These are phyloP conservation scores for Crocallis elinguaria DNA, from an alignment of 2,888 invertebrate genomes.

Conservation along the genomic window DNA sequence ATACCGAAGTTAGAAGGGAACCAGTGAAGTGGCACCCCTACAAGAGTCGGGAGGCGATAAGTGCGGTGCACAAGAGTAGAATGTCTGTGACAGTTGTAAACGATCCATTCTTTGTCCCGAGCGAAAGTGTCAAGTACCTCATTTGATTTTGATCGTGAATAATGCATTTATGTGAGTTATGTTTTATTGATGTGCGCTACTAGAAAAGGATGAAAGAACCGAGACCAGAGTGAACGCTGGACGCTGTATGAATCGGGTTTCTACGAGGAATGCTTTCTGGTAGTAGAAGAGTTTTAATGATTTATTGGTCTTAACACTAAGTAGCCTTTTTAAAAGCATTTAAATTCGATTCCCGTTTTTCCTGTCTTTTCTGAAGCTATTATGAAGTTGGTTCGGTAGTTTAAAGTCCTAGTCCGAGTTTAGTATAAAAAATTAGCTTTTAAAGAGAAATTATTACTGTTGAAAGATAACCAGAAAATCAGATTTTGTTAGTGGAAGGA, in stretches of 20 bases:
- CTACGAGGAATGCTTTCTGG: not conserved
- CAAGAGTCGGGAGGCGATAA: slow-evolving; percentile 22
- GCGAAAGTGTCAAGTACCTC: slow-evolving; percentile 52
- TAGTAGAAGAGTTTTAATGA: not conserved
- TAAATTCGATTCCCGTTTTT: too few species aligned
- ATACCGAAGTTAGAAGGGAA: slow-evolving; percentile 3
- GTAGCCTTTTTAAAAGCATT: too few species aligned
- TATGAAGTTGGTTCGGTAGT: too few species aligned
- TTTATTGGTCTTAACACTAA: too few species aligned
- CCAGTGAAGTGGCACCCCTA: slow-evolving; percentile 39
- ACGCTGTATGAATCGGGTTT: not conserved
- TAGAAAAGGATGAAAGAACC: slow-evolving; percentile 20
- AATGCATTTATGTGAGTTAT: slow-evolving; percentile 46
- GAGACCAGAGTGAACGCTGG: slow-evolving; percentile 4
- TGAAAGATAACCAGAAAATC: too few species aligned
- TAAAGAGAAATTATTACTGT: too few species aligned
- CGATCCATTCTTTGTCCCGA: slow-evolving; percentile 48
- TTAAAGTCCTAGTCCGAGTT: too few species aligned
- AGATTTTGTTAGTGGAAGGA: too few species aligned
- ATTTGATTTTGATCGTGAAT: slow-evolving; percentile 57
- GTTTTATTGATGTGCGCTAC: slow-evolving; percentile 51
- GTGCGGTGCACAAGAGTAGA: slow-evolving; percentile 41
- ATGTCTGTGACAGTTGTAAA: slow-evolving; percentile 53
- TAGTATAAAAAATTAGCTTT: too few species aligned
- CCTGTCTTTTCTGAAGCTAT: too few species aligned